Base-by-base conservation (phyloP, 2,888 invertebrate genomes). In the Falcaria lacertinaria region DNA sequence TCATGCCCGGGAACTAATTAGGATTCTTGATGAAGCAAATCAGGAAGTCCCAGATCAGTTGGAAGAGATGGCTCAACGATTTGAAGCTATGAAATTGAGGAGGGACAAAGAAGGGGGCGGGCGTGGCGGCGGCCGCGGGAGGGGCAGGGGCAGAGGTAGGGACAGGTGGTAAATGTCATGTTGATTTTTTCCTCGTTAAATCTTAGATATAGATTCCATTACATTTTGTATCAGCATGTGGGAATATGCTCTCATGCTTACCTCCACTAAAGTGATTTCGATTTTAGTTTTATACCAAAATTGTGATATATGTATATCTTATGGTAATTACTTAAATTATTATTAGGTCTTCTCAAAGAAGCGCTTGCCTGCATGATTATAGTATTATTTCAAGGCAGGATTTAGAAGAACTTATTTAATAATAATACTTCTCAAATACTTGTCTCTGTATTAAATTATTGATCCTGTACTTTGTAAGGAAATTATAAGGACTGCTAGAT, bases 11-110 rank as follows among this genome's bases (percentile, higher is more conserved):
- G 94, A 95, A 42, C 86, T 98, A 2, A 97, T 98, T 33, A 90
- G 91, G 39, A 97, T 98, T 48, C 81, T 98, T 41, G 93, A 95
- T 65, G 97, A 98, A 80, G 97, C 97, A 1, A 89, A 92, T 52
- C 97, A 97, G 90, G 93, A 93, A 60, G 92, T 97, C 8, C 97
- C 97, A 0, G 89, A 92, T 8, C 94, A 95, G 58, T 76, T 97
- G 33, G 82, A 91, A 22, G 76, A 90, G 14, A 97, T 97, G 97
- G 93, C 95, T 1, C 84, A 92, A 15, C 90, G 97, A 19, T 95
- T 92, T 71, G 90, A 91, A 16, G 91, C 90, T 0, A 93, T 92
- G 93, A 93, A 93, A 57, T 84, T 92, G 42, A 91, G 91, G 39
- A 87, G 90, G 37, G 91, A 91, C 0, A 80, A 80, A 8, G 93